phyloP scores from a whole-genome alignment of 1,140 invertebrate species.

The Nymphalis io region DNA sequence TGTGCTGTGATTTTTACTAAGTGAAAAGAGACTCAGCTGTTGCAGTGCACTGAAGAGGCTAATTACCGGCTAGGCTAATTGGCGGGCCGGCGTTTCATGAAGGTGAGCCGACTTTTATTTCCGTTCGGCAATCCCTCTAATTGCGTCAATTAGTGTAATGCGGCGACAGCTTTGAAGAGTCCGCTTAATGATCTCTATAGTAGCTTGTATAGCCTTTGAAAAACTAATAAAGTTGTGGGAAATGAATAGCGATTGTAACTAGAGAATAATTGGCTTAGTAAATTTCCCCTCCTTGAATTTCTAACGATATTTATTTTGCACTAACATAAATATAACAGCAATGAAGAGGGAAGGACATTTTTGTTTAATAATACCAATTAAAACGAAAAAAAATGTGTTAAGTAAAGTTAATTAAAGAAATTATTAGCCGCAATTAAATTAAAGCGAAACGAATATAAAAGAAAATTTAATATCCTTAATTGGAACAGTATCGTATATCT shows the following conservation, averaged over 20 bases:
- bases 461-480: conserved; percentile 42
- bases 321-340: neutral
- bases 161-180: conserved; percentile 77
- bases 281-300: conserved; percentile 11
- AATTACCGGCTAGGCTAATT: conserved; percentile 79
- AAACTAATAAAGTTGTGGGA: conserved; percentile 52
- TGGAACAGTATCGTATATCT: conserved; percentile 39
- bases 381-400: neutral
- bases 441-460: conserved; percentile 32
- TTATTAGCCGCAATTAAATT: conserved; percentile 25
- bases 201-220: conserved; percentile 57
- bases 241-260: conserved; percentile 32
- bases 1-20: conserved; percentile 63
- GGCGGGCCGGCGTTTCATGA: conserved; percentile 78
- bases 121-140: conserved; percentile 80
- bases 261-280: conserved; percentile 26
- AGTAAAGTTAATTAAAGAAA: conserved; percentile 22
- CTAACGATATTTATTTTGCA: conserved; percentile 1
- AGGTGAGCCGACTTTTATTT: conserved; percentile 80
- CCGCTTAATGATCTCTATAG: conserved; percentile 72
- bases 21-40: conserved; percentile 63
- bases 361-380: conserved; percentile 8
- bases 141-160: conserved; percentile 81
- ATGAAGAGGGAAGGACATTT: neutral
- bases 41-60: conserved; percentile 68